Evolutionary conservation across 2,113 vertebrate genomes (phyloP).

Genomic region (Sminthopsis crassicaudata): DNA sequence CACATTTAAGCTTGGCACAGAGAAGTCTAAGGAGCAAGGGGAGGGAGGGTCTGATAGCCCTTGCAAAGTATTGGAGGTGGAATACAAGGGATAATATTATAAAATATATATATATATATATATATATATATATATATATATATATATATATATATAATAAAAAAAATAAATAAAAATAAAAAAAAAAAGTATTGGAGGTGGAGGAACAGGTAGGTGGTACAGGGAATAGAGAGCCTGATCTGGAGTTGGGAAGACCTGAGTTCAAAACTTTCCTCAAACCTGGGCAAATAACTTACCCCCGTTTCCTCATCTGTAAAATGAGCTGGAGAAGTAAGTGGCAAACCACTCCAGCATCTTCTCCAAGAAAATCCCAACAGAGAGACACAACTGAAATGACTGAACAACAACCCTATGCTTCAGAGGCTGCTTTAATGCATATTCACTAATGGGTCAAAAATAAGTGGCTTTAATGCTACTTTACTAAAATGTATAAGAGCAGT

Average conservation of each 20-base stretch:
- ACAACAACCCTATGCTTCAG: not conserved
- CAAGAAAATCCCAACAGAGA: not conserved
- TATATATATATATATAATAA: too few relatives aligned
- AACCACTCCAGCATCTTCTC: not conserved
- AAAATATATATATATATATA: too few relatives aligned
- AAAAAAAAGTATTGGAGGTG: not conserved
- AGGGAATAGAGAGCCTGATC: not conserved
- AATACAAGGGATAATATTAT: too few relatives aligned
- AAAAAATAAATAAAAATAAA: too few relatives aligned
- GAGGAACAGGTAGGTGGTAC: not conserved
- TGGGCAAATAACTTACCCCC: not conserved
- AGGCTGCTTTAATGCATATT: not conserved
- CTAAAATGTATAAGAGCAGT: not conserved
- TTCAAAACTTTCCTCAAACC: not conserved
- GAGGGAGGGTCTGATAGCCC: not conserved
- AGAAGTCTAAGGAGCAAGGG: not conserved
- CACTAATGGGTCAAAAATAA: not conserved
- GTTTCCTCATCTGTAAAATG: not conserved
- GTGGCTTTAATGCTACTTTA: not conserved
- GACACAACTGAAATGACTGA: not conserved
- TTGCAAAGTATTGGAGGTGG: not conserved
- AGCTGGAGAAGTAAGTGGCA: not conserved
- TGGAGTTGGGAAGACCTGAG: not conserved
- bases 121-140: too few relatives aligned
- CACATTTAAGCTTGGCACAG: not conserved